These are phyloP conservation scores for Thereuonema tuberculata DNA, from an alignment of 1,140 invertebrate species.

Conservation along the genomic window DNA sequence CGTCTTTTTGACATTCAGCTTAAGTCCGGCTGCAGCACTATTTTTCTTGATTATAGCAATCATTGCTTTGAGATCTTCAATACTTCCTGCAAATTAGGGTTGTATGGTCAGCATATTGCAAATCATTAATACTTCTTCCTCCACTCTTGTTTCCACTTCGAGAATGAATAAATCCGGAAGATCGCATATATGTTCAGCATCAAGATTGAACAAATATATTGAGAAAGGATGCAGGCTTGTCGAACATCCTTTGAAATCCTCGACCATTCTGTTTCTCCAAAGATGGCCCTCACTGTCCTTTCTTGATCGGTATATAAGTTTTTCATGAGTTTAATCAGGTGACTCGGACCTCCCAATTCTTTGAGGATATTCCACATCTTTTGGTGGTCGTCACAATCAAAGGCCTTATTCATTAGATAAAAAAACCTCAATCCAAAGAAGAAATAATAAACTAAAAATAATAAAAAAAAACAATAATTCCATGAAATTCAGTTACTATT, in stretches of 20 bases:
- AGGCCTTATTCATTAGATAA: too few species aligned
- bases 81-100: not conserved
- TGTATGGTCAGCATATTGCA: not conserved
- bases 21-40: not conserved
- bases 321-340: not conserved
- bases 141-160: not conserved
- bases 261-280: not conserved
- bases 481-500: too few species aligned
- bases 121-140: not conserved
- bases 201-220: not conserved
- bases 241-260: not conserved
- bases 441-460: too few species aligned
- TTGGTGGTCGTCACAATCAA: not conserved
- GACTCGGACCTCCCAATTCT: not conserved
- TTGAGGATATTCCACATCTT: not conserved
- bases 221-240: not conserved
- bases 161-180: not conserved
- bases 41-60: not conserved
- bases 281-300: not conserved
- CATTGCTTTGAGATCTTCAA: not conserved
- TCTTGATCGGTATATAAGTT: not conserved
- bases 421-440: too few species aligned
- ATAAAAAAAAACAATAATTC: too few species aligned
- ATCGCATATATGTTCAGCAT: not conserved
- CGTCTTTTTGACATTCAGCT: not conserved